phyloP scores from a whole-genome alignment of 1,140 invertebrate species.

The Stegodyphus mimosarum region DNA sequence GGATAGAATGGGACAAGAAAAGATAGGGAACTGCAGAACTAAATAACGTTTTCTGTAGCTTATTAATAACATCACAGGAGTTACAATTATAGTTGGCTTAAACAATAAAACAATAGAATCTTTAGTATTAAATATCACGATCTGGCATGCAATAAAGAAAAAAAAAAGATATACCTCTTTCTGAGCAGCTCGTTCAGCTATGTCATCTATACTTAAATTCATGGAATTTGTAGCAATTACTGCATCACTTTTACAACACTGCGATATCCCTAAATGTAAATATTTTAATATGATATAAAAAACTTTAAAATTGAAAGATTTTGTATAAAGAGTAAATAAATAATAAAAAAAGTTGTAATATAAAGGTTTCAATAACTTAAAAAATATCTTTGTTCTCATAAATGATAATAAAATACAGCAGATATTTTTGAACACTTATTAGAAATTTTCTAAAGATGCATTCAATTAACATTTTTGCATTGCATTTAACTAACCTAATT shows the following conservation, averaged over 20 bases:
- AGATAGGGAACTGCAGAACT: too few species aligned
- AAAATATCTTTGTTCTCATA: too few species aligned
- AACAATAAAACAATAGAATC: neutral
- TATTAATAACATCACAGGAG: too few species aligned
- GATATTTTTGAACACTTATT: too few species aligned
- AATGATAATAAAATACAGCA: too few species aligned
- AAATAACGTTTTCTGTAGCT: too few species aligned
- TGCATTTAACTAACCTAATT: too few species aligned
- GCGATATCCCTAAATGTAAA: slow-evolving; percentile 66
- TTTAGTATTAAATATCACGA: neutral
- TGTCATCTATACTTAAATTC: slow-evolving; percentile 66
- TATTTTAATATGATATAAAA: neutral
- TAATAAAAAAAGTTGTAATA: neutral
- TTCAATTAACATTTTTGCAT: too few species aligned
- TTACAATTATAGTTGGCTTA: neutral
- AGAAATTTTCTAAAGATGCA: too few species aligned
- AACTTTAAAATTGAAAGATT: neutral
- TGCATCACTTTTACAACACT: slow-evolving; percentile 67
- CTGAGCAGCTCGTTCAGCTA: slow-evolving; percentile 65
- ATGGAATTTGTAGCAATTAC: slow-evolving; percentile 69
- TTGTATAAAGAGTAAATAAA: neutral
- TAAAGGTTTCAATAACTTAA: too few species aligned
- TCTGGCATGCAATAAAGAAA: neutral
- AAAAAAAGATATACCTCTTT: slow-evolving; percentile 66
- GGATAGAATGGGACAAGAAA: too few species aligned